phyloP scores from a whole-genome alignment of 1,140 invertebrate species.

The Meloidogyne hapla region DNA sequence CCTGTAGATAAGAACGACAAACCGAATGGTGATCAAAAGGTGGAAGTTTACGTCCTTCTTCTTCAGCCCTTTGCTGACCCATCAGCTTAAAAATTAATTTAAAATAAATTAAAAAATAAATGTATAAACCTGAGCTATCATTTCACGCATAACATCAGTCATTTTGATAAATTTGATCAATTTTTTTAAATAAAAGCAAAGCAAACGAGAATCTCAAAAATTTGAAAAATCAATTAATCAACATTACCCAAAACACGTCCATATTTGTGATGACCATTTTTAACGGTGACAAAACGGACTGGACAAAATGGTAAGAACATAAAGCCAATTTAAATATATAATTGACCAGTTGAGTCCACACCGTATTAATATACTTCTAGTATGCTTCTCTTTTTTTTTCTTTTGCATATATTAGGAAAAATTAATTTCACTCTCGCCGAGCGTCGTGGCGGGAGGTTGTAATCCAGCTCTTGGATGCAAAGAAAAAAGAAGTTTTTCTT shows the following conservation, averaged over 20 bases:
- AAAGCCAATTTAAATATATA: no score
- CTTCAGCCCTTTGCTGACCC: conserved; percentile 48
- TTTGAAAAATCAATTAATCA: not conserved
- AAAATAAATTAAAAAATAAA: conserved; percentile 32
- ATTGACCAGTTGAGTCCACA: no score
- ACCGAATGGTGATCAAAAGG: conserved; percentile 57
- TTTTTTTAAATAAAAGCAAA: not conserved
- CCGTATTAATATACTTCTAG: no score
- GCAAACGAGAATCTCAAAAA: not conserved
- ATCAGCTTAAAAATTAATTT: conserved; percentile 24
- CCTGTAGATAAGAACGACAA: conserved; percentile 59
- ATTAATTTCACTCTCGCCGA: no score
- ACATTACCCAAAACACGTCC: not conserved
- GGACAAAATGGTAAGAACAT: not conserved
- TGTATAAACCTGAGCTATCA: conserved; percentile 58
- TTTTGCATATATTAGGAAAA: no score
- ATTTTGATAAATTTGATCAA: conserved; percentile 44
- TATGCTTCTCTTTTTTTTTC: no score
- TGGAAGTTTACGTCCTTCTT: conserved; percentile 59
- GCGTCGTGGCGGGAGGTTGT: no score
- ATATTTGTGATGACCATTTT: not conserved
- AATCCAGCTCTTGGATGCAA: no score
- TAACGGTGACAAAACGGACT: no score
- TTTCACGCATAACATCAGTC: conserved; percentile 62
- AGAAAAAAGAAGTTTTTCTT: no score